Percentiles rank a stretch among this genome's conserved stretches.
These are phyloP conservation scores for Coregonus clupeaformis DNA, from an alignment of 2,113 vertebrate species.

Conservation along the genomic window DNA sequence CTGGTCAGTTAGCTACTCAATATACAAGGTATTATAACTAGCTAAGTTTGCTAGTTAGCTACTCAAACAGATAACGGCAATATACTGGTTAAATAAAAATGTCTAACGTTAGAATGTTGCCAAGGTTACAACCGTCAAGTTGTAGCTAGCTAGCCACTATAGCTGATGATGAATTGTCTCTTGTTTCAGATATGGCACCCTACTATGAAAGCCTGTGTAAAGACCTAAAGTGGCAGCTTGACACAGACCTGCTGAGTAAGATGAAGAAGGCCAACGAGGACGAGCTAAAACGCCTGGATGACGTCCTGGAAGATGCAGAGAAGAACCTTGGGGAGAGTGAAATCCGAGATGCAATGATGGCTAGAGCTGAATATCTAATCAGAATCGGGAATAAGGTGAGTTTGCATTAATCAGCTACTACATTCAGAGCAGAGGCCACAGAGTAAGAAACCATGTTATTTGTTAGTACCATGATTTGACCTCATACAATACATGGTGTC, in stretches of 20 bases:
- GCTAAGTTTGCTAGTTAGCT: no score
- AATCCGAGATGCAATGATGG: constrained; percentile 97
- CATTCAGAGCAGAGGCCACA: neutral
- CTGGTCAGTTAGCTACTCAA: no score
- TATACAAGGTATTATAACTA: no score
- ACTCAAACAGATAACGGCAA: no score
- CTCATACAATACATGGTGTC: no score
- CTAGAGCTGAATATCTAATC: constrained; percentile 94
- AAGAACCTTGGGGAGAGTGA: constrained; percentile 95
- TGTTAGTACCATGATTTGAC: no score
- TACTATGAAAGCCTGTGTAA: constrained; percentile 93
- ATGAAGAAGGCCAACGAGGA: constrained; percentile 98
- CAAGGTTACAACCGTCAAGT: no score
- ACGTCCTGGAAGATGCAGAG: constrained; percentile 90
- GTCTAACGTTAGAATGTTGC: no score
- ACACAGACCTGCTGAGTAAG: constrained; percentile 82
- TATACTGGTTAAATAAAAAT: no score
- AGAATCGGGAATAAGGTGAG: constrained; percentile 92
- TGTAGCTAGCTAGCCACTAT: neutral
- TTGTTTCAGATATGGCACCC: constrained; percentile 87
- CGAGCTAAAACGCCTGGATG: constrained; percentile 87
- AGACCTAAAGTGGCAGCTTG: constrained; percentile 91
- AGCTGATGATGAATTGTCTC: neutral
- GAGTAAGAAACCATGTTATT: neutral
- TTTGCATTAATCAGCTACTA: neutral